Evolutionary conservation across 2,888 invertebrate species (phyloP).

Genomic region (Limnephilus lunatus): DNA sequence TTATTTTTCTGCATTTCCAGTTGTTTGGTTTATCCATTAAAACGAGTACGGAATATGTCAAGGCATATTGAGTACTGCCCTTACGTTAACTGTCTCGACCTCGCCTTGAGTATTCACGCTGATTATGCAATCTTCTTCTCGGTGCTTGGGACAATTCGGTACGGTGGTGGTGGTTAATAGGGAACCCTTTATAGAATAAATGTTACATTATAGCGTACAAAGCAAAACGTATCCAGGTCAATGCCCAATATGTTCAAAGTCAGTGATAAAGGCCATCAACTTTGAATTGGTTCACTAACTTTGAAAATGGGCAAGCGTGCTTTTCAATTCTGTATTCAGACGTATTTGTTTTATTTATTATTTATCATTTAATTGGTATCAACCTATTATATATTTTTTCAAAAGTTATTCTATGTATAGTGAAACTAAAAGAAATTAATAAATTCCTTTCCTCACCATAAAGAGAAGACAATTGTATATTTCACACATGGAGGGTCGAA

Average conservation of each 20-base stretch:
- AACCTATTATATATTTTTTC: too few relatives aligned
- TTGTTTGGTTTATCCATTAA: background rate
- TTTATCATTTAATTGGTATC: too few relatives aligned
- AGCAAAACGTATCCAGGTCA: background rate
- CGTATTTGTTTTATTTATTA: too few relatives aligned
- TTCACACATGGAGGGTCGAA: too few relatives aligned
- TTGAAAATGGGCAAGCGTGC: background rate
- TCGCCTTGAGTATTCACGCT: background rate
- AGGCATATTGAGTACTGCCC: slow-evolving; percentile 2
- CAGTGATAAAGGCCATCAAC: background rate
- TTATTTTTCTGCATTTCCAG: background rate
- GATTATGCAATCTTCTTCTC: background rate
- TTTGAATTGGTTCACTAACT: background rate
- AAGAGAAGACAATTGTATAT: too few relatives aligned
- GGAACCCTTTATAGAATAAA: background rate
- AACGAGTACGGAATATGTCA: background rate
- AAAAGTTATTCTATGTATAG: too few relatives aligned
- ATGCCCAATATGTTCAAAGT: background rate
- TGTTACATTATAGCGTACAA: background rate
- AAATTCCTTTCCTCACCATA: too few relatives aligned
- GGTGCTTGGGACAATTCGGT: background rate
- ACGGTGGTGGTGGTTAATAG: background rate
- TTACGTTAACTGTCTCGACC: background rate
- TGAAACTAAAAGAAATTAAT: too few relatives aligned
- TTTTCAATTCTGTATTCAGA: background rate